Base-by-base conservation (phyloP, 2,113 vertebrate species). In the Rhynchopsitta pachyrhyncha region DNA sequence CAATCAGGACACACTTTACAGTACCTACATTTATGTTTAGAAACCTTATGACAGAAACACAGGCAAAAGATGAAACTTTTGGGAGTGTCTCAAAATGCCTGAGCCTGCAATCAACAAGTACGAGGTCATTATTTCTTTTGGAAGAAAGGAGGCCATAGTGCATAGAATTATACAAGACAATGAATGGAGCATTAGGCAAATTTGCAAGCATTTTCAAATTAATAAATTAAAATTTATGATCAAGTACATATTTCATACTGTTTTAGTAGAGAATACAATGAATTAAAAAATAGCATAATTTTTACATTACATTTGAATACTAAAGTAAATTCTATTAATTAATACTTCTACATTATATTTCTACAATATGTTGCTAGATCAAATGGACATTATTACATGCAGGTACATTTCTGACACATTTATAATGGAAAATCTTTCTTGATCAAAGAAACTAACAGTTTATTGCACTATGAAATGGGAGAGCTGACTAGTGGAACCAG, bases 1-100 rank as follows among this genome's bases (percentile, higher is more conserved):
- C 75, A 94, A 81, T 94, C 67, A 93, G 87, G 53, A 39, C 63
- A 46, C 11, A 35, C 28, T 86, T 77, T 85, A 82, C 94, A 85
- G 67, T n/a, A 93, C 37, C 44, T 92, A 50, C 16, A 74, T 94
- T 92, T 92, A 55, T 41, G 75, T 92, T 92, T 68, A 87, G 64
- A 95, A 93, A 74, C 73, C 47, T 87, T 81, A 17, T 24, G 42
- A 59, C 37, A 73, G 68, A 73, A 94, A 52, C 8, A 16, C 28
- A 82, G 59, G 41, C 28, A 19, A 86, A 79, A 74, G 39, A 88
- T 33, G 46, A 70, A 88, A 67, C 8, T 90, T 90, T 44, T 17
- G 42, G 35, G 68, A 60, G 62, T 79, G 68, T 75, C 50, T 88
- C 50, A 86, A 63, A 88, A 44, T 14, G 11, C 44, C 44, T 74